Percentiles rank a stretch among this genome's conserved stretches.
These are phyloP conservation scores for Hyposmocoma kahamanoa DNA, from an alignment of 1,140 invertebrate species.

Conservation along the genomic window DNA sequence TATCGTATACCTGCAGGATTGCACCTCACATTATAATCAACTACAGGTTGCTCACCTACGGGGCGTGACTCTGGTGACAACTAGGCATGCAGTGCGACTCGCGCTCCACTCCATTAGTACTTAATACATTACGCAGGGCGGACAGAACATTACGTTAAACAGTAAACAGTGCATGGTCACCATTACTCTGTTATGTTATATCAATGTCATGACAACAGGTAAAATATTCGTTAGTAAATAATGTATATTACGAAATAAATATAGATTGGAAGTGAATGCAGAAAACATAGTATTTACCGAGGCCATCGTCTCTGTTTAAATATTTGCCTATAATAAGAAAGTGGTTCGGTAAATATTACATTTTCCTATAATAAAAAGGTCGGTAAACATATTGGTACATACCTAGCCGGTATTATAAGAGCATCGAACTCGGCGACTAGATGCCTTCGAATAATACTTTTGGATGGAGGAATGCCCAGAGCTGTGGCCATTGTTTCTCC, in stretches of 20 bases:
- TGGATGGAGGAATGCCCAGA: constrained; percentile 92
- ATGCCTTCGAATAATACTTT: constrained; percentile 94
- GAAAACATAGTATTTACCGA: constrained; percentile 21
- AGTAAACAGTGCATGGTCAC: no score
- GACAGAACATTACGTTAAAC: no score
- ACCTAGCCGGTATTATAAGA: constrained; percentile 93
- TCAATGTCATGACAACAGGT: no score
- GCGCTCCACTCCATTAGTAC: no score
- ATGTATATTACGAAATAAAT: no score
- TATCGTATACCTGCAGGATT: constrained; percentile 83
- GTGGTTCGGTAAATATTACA: constrained; percentile 23
- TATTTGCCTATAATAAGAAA: not conserved
- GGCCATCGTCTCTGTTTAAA: constrained; percentile 7
- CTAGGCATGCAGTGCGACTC: constrained; percentile 45
- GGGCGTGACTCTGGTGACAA: constrained; percentile 39
- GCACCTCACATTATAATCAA: constrained; percentile 70
- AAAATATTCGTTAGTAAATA: no score
- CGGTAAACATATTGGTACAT: constrained; percentile 37
- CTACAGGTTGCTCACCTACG: constrained; percentile 61
- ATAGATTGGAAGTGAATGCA: no score
- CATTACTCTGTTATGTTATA: no score
- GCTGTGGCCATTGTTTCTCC: constrained; percentile 96
- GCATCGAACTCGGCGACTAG: constrained; percentile 92
- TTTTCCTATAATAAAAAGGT: constrained; percentile 14
- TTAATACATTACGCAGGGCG: no score